These are phyloP conservation scores for Lepus americanus DNA, from an alignment of 2,113 vertebrate species.

Conservation along the genomic window DNA sequence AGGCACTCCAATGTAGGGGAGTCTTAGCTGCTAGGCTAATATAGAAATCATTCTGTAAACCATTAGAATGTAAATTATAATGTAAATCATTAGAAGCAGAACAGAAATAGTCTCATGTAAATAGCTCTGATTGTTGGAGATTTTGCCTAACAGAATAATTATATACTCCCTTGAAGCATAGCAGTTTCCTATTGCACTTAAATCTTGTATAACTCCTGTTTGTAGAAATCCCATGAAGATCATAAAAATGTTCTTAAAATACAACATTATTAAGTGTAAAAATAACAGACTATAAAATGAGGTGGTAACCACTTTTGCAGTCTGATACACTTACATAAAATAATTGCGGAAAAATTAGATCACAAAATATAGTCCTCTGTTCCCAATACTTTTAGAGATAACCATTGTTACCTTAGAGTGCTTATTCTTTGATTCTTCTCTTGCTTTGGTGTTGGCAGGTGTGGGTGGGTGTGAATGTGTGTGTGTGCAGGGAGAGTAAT, in stretches of 20 bases:
- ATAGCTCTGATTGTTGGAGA: background rate
- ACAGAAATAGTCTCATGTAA: background rate
- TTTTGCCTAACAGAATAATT: constrained; percentile 55
- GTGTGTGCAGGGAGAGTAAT: too few relatives aligned
- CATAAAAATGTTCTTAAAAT: constrained; percentile 54
- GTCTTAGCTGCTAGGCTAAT: too few relatives aligned
- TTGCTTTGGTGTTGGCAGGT: background rate
- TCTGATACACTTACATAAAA: background rate
- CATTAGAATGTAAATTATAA: too few relatives aligned
- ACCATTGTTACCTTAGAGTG: background rate
- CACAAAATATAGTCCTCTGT: background rate
- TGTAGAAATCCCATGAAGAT: background rate
- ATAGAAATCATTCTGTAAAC: too few relatives aligned
- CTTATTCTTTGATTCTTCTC: constrained; percentile 16
- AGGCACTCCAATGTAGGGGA: too few relatives aligned
- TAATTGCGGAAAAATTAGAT: constrained; percentile 17
- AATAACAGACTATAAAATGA: background rate
- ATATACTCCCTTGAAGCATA: background rate
- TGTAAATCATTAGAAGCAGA: background rate
- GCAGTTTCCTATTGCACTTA: background rate
- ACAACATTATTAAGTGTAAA: constrained; percentile 15
- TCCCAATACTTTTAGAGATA: background rate
- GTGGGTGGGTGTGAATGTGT: background rate
- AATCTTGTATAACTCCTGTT: background rate
- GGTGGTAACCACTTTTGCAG: constrained; percentile 23